phyloP scores from a whole-genome alignment of 2,797 vertebrate genomes.

The Myripristis jacobus region DNA sequence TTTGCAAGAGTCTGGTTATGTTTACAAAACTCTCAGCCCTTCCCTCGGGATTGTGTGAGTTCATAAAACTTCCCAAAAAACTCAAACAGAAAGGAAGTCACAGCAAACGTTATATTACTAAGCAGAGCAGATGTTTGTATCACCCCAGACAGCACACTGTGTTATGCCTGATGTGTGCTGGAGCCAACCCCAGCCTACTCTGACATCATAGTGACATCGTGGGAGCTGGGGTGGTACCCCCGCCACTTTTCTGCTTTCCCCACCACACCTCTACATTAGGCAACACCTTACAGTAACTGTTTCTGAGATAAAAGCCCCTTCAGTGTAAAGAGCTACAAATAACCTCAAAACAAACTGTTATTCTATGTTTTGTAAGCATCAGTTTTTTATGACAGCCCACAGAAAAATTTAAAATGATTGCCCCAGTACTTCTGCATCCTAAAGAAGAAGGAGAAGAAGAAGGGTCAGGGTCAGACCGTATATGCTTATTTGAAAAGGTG shows the following conservation, averaged over 20 bases:
- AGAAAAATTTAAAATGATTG: no score
- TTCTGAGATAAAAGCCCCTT: no score
- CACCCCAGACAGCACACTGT: background rate
- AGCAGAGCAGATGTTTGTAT: background rate
- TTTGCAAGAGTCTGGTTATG: background rate
- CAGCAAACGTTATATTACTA: background rate
- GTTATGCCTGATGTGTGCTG: background rate
- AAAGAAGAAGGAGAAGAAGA: no score
- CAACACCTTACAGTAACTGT: background rate
- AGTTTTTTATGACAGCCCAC: no score
- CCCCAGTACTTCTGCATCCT: no score
- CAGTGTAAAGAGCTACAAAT: no score
- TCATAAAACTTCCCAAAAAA: background rate
- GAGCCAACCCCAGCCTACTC: background rate
- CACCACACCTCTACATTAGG: background rate
- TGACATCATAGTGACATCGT: slow-evolving; percentile 21
- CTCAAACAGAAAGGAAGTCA: background rate
- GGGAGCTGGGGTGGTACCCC: background rate
- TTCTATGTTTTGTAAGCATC: no score
- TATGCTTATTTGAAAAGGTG: no score
- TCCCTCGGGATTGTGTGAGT: background rate
- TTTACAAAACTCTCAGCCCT: background rate
- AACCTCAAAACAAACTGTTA: no score
- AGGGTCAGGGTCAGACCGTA: no score
- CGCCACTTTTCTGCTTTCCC: background rate